phyloP scores from a whole-genome alignment of 2,113 vertebrate species.

The Otus sunia region DNA sequence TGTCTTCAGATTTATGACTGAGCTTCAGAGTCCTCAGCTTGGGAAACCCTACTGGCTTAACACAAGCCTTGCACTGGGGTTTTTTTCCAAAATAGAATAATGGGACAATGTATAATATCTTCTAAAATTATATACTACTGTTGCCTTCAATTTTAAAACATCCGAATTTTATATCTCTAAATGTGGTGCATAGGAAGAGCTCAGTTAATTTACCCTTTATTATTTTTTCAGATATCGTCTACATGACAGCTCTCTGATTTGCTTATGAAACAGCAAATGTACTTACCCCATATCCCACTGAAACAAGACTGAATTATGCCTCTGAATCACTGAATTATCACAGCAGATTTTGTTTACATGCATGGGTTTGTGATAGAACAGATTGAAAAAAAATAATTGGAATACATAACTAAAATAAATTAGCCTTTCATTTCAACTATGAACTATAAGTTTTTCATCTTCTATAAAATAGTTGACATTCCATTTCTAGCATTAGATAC shows the following conservation, averaged over 20 bases:
- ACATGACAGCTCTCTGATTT: not conserved
- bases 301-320: not conserved
- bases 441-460: not conserved
- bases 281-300: not conserved
- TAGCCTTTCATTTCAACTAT: not conserved
- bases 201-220: not conserved
- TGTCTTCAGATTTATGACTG: not conserved
- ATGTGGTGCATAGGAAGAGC: not conserved
- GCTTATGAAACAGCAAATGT: not conserved
- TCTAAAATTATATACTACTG: not conserved
- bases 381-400: not conserved
- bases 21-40: not conserved
- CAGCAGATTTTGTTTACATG: not conserved
- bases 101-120: not conserved
- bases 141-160: not conserved
- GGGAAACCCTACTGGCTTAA: not conserved
- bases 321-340: not conserved
- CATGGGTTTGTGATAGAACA: not conserved
- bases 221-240: not conserved
- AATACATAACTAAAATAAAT: not conserved
- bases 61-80: not conserved
- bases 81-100: not conserved
- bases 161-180: not conserved
- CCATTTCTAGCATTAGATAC: not conserved
- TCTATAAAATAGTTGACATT: not conserved